Conservation (phyloP, 1,140 invertebrate species). For the Cotesia typhae region DNA sequence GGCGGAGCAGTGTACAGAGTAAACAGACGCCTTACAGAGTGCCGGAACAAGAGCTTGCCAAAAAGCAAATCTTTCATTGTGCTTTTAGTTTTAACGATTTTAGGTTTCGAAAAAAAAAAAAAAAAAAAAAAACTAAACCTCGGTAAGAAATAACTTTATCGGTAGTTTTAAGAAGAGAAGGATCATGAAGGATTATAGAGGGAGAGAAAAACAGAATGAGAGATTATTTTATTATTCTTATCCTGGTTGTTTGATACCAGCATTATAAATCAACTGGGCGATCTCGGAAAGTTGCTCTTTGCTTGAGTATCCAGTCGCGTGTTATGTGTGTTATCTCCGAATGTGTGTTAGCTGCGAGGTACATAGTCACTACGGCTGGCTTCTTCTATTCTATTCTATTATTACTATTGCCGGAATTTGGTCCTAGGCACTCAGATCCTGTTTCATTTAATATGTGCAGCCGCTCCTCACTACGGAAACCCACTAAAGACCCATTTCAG, state of each 20-base stretch:
- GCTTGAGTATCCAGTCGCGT: background rate
- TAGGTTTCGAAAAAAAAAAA: background rate
- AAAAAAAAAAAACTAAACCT: background rate
- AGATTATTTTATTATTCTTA: too few relatives aligned
- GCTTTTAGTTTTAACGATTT: constrained; percentile 32
- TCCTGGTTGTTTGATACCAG: too few relatives aligned
- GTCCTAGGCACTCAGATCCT: background rate
- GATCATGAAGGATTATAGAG: too few relatives aligned
- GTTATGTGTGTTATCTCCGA: background rate
- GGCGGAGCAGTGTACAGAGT: background rate
- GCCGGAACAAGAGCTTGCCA: constrained; percentile 20
- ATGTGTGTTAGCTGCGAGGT: background rate
- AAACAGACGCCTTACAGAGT: constrained; percentile 29
- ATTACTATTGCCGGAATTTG: constrained; percentile 7
- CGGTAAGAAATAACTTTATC: background rate
- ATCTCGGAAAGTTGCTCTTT: too few relatives aligned
- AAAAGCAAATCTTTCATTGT: constrained; percentile 34
- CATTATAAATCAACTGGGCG: too few relatives aligned
- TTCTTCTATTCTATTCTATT: constrained; percentile 5
- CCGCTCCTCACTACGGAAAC: too few relatives aligned
- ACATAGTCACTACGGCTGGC: background rate
- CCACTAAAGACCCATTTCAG: too few relatives aligned
- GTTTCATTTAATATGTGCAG: constrained; percentile 12
- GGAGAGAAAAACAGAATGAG: too few relatives aligned
- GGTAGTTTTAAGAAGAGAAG: too few relatives aligned